Percentiles rank a stretch among this genome's conserved stretches.
phyloP scores from a whole-genome alignment of 1,140 invertebrate genomes.

The Paraescarpia echinospica region DNA sequence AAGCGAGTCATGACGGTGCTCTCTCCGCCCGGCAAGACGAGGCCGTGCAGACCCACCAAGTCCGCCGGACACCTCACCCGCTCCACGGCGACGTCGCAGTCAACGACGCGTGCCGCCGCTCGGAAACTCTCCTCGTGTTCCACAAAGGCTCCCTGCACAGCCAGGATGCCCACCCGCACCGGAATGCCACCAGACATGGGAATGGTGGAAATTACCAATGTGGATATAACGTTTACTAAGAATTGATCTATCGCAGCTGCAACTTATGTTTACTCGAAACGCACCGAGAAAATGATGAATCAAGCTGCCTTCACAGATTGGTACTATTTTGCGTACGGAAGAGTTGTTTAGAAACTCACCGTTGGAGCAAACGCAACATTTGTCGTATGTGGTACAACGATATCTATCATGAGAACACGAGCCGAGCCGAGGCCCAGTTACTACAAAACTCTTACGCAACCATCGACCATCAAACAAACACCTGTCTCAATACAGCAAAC shows the following conservation, averaged over 20 bases:
- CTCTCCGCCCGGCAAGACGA: constrained; percentile 52
- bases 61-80: constrained; percentile 39
- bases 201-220: neutral
- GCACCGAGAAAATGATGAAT: neutral
- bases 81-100: constrained; percentile 29
- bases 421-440: too few relatives aligned
- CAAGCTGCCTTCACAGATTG: neutral
- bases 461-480: neutral
- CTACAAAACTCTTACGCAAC: neutral
- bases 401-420: too few relatives aligned
- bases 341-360: neutral
- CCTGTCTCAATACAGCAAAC: neutral
- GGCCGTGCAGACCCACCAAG: constrained; percentile 38
- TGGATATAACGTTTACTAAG: neutral
- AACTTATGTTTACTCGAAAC: neutral
- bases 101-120: constrained; percentile 30
- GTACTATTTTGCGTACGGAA: neutral
- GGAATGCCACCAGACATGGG: neutral
- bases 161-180: constrained; percentile 40
- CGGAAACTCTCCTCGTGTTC: constrained; percentile 43
- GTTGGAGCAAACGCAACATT: neutral
- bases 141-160: constrained; percentile 47
- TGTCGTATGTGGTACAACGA: neutral
- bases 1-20: constrained; percentile 50
- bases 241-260: neutral